Evolutionary conservation across 2,888 invertebrate species (phyloP).

Genomic region (Erebia ligea): DNA sequence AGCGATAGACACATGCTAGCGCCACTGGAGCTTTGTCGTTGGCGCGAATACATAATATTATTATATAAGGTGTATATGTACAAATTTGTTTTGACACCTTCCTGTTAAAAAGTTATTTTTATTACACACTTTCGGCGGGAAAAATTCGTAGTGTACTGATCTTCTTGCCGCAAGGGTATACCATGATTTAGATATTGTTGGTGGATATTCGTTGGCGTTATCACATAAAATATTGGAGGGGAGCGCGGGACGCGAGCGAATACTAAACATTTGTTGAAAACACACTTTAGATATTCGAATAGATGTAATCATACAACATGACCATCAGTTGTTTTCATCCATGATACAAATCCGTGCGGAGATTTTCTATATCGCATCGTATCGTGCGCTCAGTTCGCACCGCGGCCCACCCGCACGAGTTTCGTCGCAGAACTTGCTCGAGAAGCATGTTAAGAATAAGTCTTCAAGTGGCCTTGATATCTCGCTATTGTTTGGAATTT

Average conservation of each 20-base stretch:
- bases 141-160: conserved; percentile 61
- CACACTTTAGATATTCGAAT: conserved; percentile 3
- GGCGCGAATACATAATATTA: conserved; percentile 45
- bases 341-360: neutral
- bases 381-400: conserved; percentile 14
- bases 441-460: conserved; percentile 71
- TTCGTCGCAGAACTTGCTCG: conserved; percentile 71
- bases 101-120: conserved; percentile 61
- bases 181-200: conserved; percentile 75
- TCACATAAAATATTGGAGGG: conserved; percentile 53
- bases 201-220: conserved; percentile 70
- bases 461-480: conserved; percentile 83
- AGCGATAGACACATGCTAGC: conserved; percentile 6
- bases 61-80: conserved; percentile 72
- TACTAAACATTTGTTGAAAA: neutral
- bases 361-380: neutral
- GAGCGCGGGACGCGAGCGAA: conserved; percentile 44
- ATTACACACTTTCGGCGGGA: conserved; percentile 75
- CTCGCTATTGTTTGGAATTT: conserved; percentile 79
- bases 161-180: conserved; percentile 81
- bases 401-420: conserved; percentile 53
- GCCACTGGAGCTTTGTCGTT: conserved; percentile 38
- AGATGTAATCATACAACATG: neutral
- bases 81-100: conserved; percentile 75
- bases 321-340: neutral